Percentiles rank a stretch among this genome's conserved stretches.
These are phyloP conservation scores for Hylaea fasciaria DNA, from an alignment of 2,888 invertebrate species.

Conservation along the genomic window DNA sequence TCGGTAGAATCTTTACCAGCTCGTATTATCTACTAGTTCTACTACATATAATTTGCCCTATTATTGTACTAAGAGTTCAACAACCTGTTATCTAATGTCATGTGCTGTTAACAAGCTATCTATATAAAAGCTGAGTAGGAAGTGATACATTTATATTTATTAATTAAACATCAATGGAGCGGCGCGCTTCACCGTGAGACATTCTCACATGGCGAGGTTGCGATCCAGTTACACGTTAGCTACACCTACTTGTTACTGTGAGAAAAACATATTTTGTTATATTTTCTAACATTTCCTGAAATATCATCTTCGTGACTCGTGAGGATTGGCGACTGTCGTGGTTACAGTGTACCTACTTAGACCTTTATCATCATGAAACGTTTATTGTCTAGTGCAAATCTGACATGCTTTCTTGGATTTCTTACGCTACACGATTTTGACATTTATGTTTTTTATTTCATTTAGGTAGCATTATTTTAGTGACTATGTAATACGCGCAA, in stretches of 20 bases:
- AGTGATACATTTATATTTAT: slow-evolving; percentile 35
- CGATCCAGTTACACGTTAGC: slow-evolving; percentile 80
- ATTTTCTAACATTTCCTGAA: slow-evolving; percentile 32
- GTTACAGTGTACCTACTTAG: neutral
- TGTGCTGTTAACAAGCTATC: slow-evolving; percentile 8
- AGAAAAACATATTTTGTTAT: slow-evolving; percentile 59
- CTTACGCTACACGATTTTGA: too few species aligned
- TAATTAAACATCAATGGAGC: slow-evolving; percentile 60
- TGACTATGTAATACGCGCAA: neutral
- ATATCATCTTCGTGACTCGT: slow-evolving; percentile 11
- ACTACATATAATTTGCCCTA: slow-evolving; percentile 19
- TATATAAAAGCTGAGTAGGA: slow-evolving; percentile 34
- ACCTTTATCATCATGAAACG: too few species aligned
- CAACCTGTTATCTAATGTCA: slow-evolving; percentile 21
- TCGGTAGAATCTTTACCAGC: neutral
- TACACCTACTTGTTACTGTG: slow-evolving; percentile 62
- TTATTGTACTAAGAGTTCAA: slow-evolving; percentile 10
- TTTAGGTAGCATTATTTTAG: too few species aligned
- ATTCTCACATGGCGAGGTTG: slow-evolving; percentile 66
- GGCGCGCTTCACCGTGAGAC: slow-evolving; percentile 66
- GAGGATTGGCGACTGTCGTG: neutral
- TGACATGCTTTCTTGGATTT: too few species aligned
- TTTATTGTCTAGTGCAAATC: too few species aligned
- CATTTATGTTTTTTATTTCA: too few species aligned
- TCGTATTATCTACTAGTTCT: slow-evolving; percentile 5